Evolutionary conservation across 2,113 vertebrate genomes (phyloP).

Genomic region (Chinchilla lanigera): DNA sequence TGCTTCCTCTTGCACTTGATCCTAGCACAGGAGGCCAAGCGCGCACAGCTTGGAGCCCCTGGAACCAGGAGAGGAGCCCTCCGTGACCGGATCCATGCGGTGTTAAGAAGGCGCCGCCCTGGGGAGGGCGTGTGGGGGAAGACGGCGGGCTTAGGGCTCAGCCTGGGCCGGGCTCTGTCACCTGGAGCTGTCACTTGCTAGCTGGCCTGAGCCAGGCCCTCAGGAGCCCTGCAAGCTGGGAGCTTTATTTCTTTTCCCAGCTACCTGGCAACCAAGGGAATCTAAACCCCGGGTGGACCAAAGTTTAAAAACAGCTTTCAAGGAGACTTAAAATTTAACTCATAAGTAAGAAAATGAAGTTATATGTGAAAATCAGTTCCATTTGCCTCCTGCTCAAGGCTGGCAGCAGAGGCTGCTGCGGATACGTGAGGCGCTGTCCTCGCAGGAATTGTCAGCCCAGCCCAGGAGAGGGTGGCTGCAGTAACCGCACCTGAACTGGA

Average conservation of each 20-base stretch:
- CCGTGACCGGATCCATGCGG: background rate
- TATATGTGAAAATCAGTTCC: background rate
- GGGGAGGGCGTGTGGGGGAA: too few species aligned
- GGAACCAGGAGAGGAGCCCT: background rate
- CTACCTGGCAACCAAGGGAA: background rate
- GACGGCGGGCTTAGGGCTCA: background rate
- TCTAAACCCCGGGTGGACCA: background rate
- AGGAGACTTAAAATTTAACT: conserved; percentile 22
- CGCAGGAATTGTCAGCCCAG: fast-evolving
- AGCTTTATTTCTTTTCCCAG: background rate
- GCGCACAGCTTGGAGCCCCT: background rate
- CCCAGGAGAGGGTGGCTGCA: background rate
- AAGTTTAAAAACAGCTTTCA: background rate
- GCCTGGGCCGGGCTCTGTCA: background rate
- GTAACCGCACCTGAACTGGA: background rate
- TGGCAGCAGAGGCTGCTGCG: background rate
- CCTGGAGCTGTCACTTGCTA: background rate
- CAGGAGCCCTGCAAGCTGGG: fast-evolving
- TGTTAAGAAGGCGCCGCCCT: background rate
- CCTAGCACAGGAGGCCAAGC: too few species aligned
- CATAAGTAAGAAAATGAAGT: conserved; percentile 5
- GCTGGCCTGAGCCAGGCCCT: background rate
- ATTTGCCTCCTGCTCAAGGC: background rate
- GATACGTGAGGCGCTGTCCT: fast-evolving
- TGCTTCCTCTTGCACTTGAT: background rate